Percentiles rank a stretch among this genome's conserved stretches.
phyloP scores from a whole-genome alignment of 2,797 vertebrate genomes.

The Tapirus indicus region DNA sequence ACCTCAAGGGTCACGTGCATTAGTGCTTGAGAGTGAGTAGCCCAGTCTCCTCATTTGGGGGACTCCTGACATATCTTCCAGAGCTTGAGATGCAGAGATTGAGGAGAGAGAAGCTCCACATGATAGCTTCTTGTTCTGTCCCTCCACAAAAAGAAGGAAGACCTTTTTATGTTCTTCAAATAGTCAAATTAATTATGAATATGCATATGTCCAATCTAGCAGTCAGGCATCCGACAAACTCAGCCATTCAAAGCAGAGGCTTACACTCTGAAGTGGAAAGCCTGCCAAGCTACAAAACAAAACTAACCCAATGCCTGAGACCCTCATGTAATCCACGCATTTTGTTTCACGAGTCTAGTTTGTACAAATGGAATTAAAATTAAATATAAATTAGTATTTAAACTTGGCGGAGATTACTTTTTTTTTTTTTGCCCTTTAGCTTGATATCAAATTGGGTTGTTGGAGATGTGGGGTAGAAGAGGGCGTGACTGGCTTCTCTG shows the following conservation, averaged over 20 bases:
- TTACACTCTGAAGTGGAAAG: background rate
- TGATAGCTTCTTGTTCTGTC: background rate
- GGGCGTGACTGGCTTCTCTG: background rate
- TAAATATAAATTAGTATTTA: background rate
- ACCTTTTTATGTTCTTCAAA: background rate
- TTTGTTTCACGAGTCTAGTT: background rate
- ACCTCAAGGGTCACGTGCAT: background rate
- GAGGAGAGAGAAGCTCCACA: background rate
- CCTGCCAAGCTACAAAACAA: background rate
- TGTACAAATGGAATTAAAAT: slow-evolving; percentile 17
- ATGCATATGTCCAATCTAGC: background rate
- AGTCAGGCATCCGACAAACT: background rate
- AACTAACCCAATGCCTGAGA: background rate
- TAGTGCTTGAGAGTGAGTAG: background rate
- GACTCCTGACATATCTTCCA: background rate
- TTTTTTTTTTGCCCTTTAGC: background rate
- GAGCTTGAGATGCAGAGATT: background rate
- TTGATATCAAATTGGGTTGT: background rate
- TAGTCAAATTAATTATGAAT: background rate
- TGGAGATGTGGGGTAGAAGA: background rate
- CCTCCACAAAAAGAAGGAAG: background rate
- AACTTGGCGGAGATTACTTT: background rate
- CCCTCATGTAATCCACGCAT: background rate
- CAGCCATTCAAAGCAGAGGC: background rate
- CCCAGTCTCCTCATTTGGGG: background rate